Conservation (phyloP, 2,888 invertebrate species). For the Diaprepes abbreviatus region DNA sequence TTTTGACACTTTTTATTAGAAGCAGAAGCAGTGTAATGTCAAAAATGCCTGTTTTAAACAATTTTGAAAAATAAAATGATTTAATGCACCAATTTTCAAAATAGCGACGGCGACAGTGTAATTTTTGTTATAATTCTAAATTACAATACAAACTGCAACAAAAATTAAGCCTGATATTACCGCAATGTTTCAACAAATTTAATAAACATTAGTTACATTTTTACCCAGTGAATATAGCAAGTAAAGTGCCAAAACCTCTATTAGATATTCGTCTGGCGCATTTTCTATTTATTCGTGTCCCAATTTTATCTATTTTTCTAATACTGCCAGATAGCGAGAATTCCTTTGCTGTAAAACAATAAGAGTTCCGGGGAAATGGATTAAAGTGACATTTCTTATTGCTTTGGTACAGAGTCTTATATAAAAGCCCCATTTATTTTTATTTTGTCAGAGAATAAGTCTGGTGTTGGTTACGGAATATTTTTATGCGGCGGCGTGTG, state of each 20-base stretch:
- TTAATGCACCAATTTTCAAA: no score
- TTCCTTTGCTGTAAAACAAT: constrained; percentile 42
- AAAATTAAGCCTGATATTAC: no score
- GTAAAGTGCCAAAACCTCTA: constrained; percentile 6
- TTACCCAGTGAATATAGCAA: neutral
- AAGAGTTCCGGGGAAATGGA: constrained; percentile 40
- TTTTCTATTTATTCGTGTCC: constrained; percentile 36
- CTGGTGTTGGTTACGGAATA: neutral
- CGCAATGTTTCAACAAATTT: neutral
- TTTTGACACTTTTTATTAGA: no score
- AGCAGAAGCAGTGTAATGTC: no score
- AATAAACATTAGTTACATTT: neutral
- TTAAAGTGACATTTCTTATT: constrained; percentile 43
- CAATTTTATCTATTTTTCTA: constrained; percentile 43
- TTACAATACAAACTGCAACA: no score
- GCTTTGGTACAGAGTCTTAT: constrained; percentile 34
- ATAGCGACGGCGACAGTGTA: no score
- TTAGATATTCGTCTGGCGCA: constrained; percentile 23
- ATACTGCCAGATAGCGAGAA: constrained; percentile 41
- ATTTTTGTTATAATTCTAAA: no score
- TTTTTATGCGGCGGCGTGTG: neutral
- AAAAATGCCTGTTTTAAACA: no score
- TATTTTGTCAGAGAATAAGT: constrained; percentile 27
- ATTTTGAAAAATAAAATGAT: no score
- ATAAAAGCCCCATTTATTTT: constrained; percentile 20